Base-by-base conservation (phyloP, 2,797 vertebrate genomes). In the Pangasius sanitwongsei region DNA sequence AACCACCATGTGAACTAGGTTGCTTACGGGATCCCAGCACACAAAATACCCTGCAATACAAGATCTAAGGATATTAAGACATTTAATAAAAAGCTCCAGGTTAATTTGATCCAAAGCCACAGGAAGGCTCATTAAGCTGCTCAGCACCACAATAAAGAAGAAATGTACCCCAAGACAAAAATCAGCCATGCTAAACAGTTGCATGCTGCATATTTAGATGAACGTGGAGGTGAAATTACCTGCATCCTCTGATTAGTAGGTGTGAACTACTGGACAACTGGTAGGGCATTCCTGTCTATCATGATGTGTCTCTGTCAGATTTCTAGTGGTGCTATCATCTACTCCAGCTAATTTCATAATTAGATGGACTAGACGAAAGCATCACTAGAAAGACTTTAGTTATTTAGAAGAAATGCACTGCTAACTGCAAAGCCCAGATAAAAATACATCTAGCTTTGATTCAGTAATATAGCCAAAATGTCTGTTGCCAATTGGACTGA, bases 151-250 rank as follows among this genome's bases (percentile, higher is more conserved):
- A 87, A 48, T 65, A 65, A 75, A 63, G 28, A 44, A 86, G 28
- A 86, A 77, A 12, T 44, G 34, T n/a, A 63, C 28, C 50, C 28
- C 55, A 48, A 34, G 72, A 78, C 15, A 48, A 78, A 74, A 63
- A 67, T 48, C 37, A 87, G 57, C 72, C 93, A 92, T 89, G 87
- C 89, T 93, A 93, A 92, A 89, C 89, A 87, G 87, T 90, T 89
- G 88, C 85, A 90, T 83, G 90, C n/a, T 81, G 63, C 31, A 61
- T 13, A 86, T 75, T 72, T 61, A 86, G 37, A 77, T 44, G 16
- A 63, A 75, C 6, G 44, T 50, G 28, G 48, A 50, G n/a, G 57
- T 63, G 44, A 50, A 78, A 87, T 48, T 12, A 50, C 44, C 59
- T 50, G 0, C 44, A 53, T 53, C 20, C n/a, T 70, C 48, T 34